These are phyloP conservation scores for Capromys pilorides DNA, from an alignment of 2,797 vertebrate genomes.

Conservation along the genomic window DNA sequence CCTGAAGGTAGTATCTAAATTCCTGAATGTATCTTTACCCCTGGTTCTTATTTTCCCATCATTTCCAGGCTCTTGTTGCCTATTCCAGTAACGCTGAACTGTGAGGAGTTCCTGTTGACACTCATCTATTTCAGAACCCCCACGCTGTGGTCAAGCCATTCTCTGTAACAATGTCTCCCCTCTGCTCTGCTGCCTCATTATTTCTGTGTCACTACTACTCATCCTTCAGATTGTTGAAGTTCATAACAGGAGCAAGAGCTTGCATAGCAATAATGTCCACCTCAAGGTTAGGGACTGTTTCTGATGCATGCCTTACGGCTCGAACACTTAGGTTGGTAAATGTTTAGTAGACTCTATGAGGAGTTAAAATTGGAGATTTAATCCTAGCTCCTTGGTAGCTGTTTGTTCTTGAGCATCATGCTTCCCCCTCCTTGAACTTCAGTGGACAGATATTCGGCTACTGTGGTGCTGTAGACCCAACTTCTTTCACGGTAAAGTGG, in stretches of 20 bases:
- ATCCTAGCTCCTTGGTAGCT: neutral
- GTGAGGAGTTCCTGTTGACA: neutral
- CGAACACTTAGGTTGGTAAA: neutral
- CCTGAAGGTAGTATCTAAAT: neutral
- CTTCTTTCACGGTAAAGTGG: neutral
- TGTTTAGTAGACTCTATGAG: neutral
- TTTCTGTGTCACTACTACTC: neutral
- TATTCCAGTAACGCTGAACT: neutral
- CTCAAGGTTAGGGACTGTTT: neutral
- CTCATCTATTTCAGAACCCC: neutral
- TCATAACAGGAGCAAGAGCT: neutral
- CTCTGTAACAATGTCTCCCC: neutral
- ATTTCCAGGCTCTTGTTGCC: neutral
- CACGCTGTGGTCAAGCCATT: neutral
- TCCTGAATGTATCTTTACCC: neutral
- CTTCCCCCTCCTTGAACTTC: neutral
- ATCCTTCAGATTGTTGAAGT: neutral
- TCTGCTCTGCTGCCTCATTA: neutral
- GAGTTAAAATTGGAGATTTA: constrained; percentile 14
- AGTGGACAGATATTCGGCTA: neutral
- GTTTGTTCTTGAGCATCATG: neutral
- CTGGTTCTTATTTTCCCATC: neutral
- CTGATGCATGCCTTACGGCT: neutral
- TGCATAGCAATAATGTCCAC: neutral
- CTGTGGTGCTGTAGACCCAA: neutral